phyloP scores from a whole-genome alignment of 2,113 vertebrate genomes.

The Scytalopus superciliaris region DNA sequence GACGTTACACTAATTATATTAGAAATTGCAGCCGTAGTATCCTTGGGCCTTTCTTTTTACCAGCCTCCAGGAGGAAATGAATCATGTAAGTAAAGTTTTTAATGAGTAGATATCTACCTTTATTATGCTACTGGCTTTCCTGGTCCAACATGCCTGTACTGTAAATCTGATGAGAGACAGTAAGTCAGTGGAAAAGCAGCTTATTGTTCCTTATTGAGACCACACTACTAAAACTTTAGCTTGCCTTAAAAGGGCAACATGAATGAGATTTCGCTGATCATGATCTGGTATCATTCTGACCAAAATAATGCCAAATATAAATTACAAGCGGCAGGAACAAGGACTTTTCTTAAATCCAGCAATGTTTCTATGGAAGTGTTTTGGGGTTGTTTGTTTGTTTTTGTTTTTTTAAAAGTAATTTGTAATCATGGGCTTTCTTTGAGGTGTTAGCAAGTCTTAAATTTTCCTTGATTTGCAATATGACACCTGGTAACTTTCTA shows the following conservation, averaged over 20 bases:
- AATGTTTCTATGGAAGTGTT: background rate
- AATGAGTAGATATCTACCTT: background rate
- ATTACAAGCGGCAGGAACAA: background rate
- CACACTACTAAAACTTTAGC: background rate
- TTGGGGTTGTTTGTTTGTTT: too few species aligned
- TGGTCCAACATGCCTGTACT: background rate
- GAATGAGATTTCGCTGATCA: background rate
- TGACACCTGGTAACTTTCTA: background rate
- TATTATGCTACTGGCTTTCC: background rate
- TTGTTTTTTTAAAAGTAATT: background rate
- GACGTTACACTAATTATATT: slow-evolving; percentile 99
- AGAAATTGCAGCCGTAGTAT: slow-evolving; percentile 99
- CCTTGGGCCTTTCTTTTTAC: slow-evolving; percentile 99
- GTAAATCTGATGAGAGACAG: background rate
- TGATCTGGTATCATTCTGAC: background rate
- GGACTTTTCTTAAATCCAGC: background rate
- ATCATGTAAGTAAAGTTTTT: slow-evolving; percentile 80
- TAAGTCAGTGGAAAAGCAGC: background rate
- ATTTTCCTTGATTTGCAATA: slow-evolving; percentile 7
- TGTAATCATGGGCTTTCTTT: background rate
- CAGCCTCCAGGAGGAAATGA: slow-evolving; percentile 89
- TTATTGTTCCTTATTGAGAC: background rate
- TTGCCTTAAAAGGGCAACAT: background rate
- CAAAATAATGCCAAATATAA: background rate
- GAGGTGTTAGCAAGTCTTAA: background rate